Base-by-base conservation (phyloP, 2,888 invertebrate species). In the Plebejus melissa region DNA sequence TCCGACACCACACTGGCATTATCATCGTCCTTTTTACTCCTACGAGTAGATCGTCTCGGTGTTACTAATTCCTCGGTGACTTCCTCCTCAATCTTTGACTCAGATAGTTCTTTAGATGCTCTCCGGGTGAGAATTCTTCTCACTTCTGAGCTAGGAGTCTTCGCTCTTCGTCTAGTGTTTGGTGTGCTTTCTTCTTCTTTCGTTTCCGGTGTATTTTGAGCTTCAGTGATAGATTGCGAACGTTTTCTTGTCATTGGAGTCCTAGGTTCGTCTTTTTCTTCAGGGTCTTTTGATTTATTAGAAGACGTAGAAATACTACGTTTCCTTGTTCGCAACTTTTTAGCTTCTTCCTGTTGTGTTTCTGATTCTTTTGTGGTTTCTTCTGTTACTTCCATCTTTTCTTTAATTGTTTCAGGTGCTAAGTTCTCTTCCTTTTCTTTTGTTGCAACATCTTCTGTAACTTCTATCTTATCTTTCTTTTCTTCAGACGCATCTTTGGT, bases 91-190 rank as follows among this genome's bases (percentile, higher is more conserved):
- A 89, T 88, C 1, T 82, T 75, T 74, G 83, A 87, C 57, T 86
- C 89, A 0, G 84, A 82, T 76, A 90, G 81, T 78, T 93, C 93
- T 78, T 84, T 87, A 0, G 93, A 92, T n/a, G 87, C 87, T 0
- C 91, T 84, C 76, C 92, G 82, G 0, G 92, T 92, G 22, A 93
- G 82, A 9, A 93, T 90, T 77, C 85, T 88, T 58, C 90, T 83
- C 0, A 87, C 82, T 85, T 91, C 92, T 1, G 84, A 80, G 57
- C 84, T 87, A 0, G 91, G 90, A 0, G 90, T 90, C 81, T 87
- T 89, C 0, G 85, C 82, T 69, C 83, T 84, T 16, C 74, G 77
- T 16, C 84, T 80, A 1, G 85, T 83, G 0, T 86, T 83, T 9
- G 79, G 77, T 16, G 77, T 79, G 32, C 69, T 71, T 22, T 79